phyloP scores from a whole-genome alignment of 1,140 invertebrate genomes.

The Trachymyrmex septentrionalis region DNA sequence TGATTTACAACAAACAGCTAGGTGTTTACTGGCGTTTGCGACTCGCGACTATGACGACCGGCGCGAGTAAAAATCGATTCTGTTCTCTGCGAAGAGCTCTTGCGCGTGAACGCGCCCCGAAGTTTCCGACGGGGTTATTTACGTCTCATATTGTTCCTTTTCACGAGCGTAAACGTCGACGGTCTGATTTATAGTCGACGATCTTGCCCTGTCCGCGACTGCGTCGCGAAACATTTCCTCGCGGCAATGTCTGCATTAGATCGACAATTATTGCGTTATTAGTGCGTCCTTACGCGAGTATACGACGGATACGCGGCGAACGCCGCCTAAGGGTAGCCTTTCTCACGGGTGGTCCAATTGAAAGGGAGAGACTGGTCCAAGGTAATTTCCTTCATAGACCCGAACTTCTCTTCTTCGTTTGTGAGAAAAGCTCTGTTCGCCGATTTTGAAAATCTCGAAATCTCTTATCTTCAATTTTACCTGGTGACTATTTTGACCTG shows the following conservation, averaged over 20 bases:
- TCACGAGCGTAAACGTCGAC: slow-evolving; percentile 85
- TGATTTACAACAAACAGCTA: slow-evolving; percentile 74
- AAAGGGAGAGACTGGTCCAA: not conserved
- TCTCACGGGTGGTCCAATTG: slow-evolving; percentile 21
- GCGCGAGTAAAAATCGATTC: slow-evolving; percentile 66
- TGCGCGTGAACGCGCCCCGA: slow-evolving; percentile 61
- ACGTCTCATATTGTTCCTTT: slow-evolving; percentile 83
- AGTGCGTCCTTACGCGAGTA: not conserved
- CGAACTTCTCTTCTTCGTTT: not conserved
- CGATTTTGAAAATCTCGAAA: too few species aligned
- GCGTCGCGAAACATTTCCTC: slow-evolving; percentile 40
- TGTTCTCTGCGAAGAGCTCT: not conserved
- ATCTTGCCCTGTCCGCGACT: slow-evolving; percentile 73
- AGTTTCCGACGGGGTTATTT: slow-evolving; percentile 81
- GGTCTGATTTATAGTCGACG: slow-evolving; percentile 80
- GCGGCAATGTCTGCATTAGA: slow-evolving; percentile 79
- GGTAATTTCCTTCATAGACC: not conserved
- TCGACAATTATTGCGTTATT: slow-evolving; percentile 47
- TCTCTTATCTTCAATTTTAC: not conserved
- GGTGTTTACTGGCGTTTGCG: slow-evolving; percentile 65
- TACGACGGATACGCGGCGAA: too few species aligned
- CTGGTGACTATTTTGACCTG: too few species aligned
- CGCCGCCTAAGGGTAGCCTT: not conserved
- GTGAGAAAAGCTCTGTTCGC: not conserved
- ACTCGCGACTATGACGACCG: slow-evolving; percentile 49